Base-by-base conservation (phyloP, 2,113 vertebrate genomes). In the Micronycteris hirsuta region DNA sequence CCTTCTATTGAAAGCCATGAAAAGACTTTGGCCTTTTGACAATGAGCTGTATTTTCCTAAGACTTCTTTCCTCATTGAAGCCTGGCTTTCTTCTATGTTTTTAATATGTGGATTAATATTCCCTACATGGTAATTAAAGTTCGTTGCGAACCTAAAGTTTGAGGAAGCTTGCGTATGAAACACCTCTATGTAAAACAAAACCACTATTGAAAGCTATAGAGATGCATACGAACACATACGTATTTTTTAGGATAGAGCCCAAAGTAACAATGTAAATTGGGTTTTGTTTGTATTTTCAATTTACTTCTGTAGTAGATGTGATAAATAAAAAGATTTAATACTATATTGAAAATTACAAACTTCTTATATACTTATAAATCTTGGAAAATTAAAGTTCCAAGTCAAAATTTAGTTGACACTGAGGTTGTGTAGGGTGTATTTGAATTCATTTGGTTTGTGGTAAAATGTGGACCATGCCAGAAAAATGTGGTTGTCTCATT, bases 11-110 rank as follows among this genome's bases (percentile, higher is more conserved):
- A 92, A 92, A 93, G 28, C 13, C 47, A n/a, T 93, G 56, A 82
- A 88, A 95, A 95, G 80, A 94, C 45, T 65, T 92, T 92, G 84
- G 93, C 93, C 78, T 93, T 89, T 94, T 87, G 43, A 20, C 49
- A 71, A 10, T 84, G 52, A 87, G 10, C 28, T 85, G 24, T 83
- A 85, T 78, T 93, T 78, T 95, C 78, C 56, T 36, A 61, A 77
- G 45, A 94, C 56, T 84, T 96, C 8, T 74, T 96, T 17, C 12
- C 26, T 85, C n/a, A 67, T 54, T 70, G 70, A 77, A 85, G 8
- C 11, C 6, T 80, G 77, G 70, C 22, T 96, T 91, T 84, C 11
- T 70, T 76, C 45, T 36, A 0, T 2, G 0, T 67, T 56, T 95
- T 96, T 93, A 15, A 61, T 78, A 52, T 63, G 5, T 70, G 67